Percentiles rank a stretch among this genome's conserved stretches.
Evolutionary conservation across 2,888 invertebrate genomes (phyloP).

Genomic region (Eupithecia abbreviata): DNA sequence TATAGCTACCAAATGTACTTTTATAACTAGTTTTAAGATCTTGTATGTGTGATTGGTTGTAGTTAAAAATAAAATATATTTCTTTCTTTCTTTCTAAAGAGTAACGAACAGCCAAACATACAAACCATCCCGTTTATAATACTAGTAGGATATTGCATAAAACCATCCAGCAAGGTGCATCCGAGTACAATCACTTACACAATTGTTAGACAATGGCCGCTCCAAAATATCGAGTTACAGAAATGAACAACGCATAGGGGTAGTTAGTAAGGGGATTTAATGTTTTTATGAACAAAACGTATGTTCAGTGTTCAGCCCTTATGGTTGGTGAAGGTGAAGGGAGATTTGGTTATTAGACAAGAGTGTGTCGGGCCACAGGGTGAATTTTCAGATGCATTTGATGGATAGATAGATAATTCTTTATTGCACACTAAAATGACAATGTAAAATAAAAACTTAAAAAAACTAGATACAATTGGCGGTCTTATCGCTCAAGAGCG

Average conservation of each 20-base stretch:
- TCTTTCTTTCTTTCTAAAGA: too few species aligned
- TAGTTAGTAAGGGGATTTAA: conserved; percentile 23
- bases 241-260: conserved; percentile 68
- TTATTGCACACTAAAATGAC: too few species aligned
- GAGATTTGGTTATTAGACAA: conserved; percentile 1
- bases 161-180: conserved; percentile 41
- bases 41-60: too few species aligned
- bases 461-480: too few species aligned
- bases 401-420: too few species aligned
- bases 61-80: too few species aligned
- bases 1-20: too few species aligned
- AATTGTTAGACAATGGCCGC: conserved; percentile 81
- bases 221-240: conserved; percentile 81
- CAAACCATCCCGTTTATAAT: too few species aligned
- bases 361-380: background rate
- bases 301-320: conserved; percentile 4
- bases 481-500: too few species aligned
- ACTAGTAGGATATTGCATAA: background rate
- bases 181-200: conserved; percentile 77
- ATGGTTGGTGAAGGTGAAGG: background rate
- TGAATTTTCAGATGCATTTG: background rate
- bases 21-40: too few species aligned
- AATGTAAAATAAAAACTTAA: too few species aligned
- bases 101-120: too few species aligned
- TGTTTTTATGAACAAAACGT: conserved; percentile 29